phyloP scores from a whole-genome alignment of 2,113 vertebrate species.

The Marmota monax region DNA sequence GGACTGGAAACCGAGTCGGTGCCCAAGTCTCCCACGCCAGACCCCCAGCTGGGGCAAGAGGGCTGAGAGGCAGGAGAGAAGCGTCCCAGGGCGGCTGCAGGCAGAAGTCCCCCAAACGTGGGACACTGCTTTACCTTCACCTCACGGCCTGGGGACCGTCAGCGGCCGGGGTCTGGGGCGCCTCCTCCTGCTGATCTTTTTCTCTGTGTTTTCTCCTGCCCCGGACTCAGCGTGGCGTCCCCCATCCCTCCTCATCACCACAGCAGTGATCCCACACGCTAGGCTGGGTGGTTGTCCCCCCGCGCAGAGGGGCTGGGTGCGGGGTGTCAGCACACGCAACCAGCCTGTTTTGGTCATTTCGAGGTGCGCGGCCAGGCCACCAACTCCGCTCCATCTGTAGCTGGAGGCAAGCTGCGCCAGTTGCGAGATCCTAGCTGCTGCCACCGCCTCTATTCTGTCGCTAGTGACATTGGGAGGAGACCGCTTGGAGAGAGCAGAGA shows the following conservation, averaged over 20 bases:
- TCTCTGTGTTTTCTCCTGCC: background rate
- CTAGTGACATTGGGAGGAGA: constrained; percentile 83
- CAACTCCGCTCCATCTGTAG: constrained; percentile 27
- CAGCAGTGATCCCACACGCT: background rate
- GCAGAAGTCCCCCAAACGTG: fast-evolving
- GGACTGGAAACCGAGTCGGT: background rate
- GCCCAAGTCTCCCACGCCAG: background rate
- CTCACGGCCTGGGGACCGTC: background rate
- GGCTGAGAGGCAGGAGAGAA: constrained; percentile 3
- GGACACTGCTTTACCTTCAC: background rate
- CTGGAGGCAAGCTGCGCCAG: constrained; percentile 55
- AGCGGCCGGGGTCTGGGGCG: background rate
- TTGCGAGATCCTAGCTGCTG: background rate
- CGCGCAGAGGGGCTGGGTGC: background rate
- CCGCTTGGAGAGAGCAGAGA: background rate
- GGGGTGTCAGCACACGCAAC: constrained; percentile 70
- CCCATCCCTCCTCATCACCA: background rate
- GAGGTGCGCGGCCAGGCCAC: background rate
- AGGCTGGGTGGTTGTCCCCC: background rate
- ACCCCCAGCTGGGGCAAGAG: background rate
- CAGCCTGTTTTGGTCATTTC: constrained; percentile 32
- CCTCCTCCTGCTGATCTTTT: background rate
- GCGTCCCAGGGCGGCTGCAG: background rate
- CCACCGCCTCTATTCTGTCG: background rate
- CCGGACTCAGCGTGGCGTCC: background rate